A percentile compares a stretch with the other conserved stretches of the same genome.
These are phyloP conservation scores for Adoxophyes honmai DNA, from an alignment of 1,140 invertebrate genomes.

Conservation along the genomic window DNA sequence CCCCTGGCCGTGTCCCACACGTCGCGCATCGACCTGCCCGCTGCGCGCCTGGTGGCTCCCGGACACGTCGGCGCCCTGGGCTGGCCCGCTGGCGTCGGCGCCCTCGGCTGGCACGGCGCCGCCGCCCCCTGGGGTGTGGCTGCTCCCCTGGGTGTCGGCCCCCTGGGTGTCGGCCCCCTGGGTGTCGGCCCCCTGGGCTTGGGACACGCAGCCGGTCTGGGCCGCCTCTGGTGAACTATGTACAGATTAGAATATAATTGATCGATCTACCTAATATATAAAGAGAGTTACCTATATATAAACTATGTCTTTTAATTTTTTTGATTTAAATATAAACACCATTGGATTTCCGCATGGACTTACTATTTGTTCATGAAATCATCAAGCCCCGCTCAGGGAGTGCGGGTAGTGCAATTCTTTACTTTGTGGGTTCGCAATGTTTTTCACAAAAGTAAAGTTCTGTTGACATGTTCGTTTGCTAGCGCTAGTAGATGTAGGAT, in stretches of 20 bases:
- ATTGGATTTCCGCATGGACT: no score
- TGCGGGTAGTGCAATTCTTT: no score
- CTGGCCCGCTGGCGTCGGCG: not conserved
- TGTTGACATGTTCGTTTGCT: no score
- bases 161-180: not conserved
- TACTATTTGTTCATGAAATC: no score
- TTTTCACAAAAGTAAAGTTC: no score
- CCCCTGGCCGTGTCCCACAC: conserved; percentile 7
- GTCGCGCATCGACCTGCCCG: conserved; percentile 7
- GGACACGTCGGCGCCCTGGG: not conserved
- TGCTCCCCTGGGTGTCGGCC: not conserved
- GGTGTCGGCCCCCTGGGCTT: not conserved
- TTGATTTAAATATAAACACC: no score
- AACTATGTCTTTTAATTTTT: not conserved
- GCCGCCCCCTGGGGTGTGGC: not conserved
- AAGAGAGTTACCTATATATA: conserved; percentile 16
- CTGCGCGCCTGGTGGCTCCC: not conserved
- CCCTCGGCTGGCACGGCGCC: not conserved
- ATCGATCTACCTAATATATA: conserved; percentile 14
- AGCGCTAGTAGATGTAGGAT: no score
- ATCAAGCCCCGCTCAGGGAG: no score
- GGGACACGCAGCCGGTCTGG: conserved; percentile 3
- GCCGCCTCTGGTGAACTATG: conserved; percentile 8
- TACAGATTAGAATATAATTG: conserved; percentile 14
- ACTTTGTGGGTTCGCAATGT: no score